Evolutionary conservation across 2,113 vertebrate genomes (phyloP).

Genomic region (Bufo gargarizans): DNA sequence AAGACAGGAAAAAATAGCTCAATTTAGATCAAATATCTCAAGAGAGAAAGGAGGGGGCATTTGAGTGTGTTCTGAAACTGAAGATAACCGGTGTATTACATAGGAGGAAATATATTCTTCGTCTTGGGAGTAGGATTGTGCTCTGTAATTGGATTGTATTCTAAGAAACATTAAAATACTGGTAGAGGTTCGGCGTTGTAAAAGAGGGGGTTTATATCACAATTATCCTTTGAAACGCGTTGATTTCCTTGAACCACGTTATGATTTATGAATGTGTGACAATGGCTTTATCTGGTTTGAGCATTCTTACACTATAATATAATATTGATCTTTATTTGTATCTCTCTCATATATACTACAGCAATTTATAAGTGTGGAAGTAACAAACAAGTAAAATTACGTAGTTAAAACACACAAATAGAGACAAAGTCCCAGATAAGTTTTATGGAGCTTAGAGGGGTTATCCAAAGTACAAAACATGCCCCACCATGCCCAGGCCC

Average conservation of each 20-base stretch:
- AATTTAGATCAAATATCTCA: slow-evolving; percentile 48
- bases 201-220: background rate
- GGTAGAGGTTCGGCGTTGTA: background rate
- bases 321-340: background rate
- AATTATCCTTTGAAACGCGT: background rate
- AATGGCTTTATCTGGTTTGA: background rate
- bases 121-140: slow-evolving; percentile 11
- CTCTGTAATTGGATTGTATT: slow-evolving; percentile 19
- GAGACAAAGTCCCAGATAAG: no score
- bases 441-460: no score
- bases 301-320: background rate
- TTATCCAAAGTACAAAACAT: no score
- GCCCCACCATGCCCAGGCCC: no score
- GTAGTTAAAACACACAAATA: no score
- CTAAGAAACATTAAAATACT: background rate
- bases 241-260: background rate
- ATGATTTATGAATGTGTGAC: background rate
- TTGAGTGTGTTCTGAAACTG: slow-evolving; percentile 12
- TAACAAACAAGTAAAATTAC: background rate
- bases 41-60: slow-evolving; percentile 29
- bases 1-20: slow-evolving; percentile 49
- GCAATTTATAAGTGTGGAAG: background rate
- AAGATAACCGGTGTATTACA: slow-evolving; percentile 33
- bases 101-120: background rate
- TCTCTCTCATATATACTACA: background rate